Evolutionary conservation across 2,888 invertebrate genomes (phyloP).

Genomic region (Xanthorhoe designata): DNA sequence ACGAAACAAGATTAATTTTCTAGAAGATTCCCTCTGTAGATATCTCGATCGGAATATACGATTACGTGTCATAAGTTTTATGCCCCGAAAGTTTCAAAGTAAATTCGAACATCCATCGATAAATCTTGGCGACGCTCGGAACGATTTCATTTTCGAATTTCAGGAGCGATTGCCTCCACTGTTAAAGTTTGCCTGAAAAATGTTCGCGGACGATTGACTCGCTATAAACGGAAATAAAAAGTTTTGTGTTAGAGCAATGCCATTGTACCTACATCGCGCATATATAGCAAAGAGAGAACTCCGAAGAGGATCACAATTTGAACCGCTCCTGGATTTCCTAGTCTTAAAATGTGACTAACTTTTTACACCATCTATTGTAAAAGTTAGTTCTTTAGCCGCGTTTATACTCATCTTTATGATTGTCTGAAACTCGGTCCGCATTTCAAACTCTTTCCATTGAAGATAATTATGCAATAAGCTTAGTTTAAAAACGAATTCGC

Average conservation of each 20-base stretch:
- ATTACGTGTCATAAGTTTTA: slow-evolving; percentile 86
- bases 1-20: slow-evolving; percentile 64
- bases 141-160: slow-evolving; percentile 86
- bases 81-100: slow-evolving; percentile 83
- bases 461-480: slow-evolving; percentile 37
- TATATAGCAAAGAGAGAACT: slow-evolving; percentile 76
- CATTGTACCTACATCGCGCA: slow-evolving; percentile 74
- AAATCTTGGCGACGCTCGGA: slow-evolving; percentile 85
- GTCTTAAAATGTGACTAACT: slow-evolving; percentile 70
- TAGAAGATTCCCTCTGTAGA: slow-evolving; percentile 60
- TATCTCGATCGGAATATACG: slow-evolving; percentile 78
- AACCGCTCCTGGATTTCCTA: slow-evolving; percentile 66
- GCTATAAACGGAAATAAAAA: slow-evolving; percentile 85
- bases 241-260: slow-evolving; percentile 84
- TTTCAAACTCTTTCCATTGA: slow-evolving; percentile 38
- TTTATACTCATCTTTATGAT: slow-evolving; percentile 54
- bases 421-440: slow-evolving; percentile 39
- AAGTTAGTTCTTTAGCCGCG: slow-evolving; percentile 51
- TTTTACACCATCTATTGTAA: slow-evolving; percentile 66
- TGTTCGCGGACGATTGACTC: slow-evolving; percentile 85
- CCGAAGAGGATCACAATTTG: slow-evolving; percentile 73
- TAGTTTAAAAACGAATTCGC: slow-evolving; percentile 64
- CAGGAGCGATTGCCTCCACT: slow-evolving; percentile 85
- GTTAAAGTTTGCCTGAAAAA: slow-evolving; percentile 86
- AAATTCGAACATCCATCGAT: slow-evolving; percentile 85